Percentiles rank a stretch among this genome's conserved stretches.
These are phyloP conservation scores for Gephyroberyx darwinii DNA, from an alignment of 2,797 vertebrate species.

Conservation along the genomic window DNA sequence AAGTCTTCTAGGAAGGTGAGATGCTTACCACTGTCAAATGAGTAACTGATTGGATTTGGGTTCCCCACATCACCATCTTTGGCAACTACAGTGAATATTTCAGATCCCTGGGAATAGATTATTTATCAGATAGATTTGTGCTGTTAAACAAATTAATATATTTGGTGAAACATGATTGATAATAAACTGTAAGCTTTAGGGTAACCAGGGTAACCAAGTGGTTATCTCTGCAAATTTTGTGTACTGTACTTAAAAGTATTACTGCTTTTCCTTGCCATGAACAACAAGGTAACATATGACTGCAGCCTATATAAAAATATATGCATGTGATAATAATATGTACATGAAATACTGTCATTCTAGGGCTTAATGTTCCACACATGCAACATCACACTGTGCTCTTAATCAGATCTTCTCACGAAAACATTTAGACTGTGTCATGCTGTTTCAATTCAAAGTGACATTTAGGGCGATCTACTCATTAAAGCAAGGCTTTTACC, in stretches of 20 bases:
- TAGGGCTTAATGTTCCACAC: too few relatives aligned
- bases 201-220: neutral
- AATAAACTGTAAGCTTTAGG: conserved; percentile 7
- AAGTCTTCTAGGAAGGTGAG: neutral
- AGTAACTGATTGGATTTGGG: conserved; percentile 88
- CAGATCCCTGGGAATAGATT: conserved; percentile 84
- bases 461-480: conserved; percentile 1
- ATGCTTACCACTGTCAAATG: conserved; percentile 86
- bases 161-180: neutral
- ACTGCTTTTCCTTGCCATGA: too few relatives aligned
- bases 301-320: too few relatives aligned
- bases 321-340: too few relatives aligned
- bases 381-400: too few relatives aligned
- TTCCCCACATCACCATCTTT: conserved; percentile 92
- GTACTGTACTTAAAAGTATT: too few relatives aligned
- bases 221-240: too few relatives aligned
- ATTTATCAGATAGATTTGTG: neutral
- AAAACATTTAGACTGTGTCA: neutral
- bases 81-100: conserved; percentile 90
- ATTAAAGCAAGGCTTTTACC: neutral
- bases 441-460: neutral
- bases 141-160: conserved; percentile 5
- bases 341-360: too few relatives aligned
- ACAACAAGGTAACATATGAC: too few relatives aligned
- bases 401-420: neutral